A percentile compares a stretch with the other conserved stretches of the same genome.
Conservation (phyloP, 2,113 vertebrate genomes). For the Zosterops japonicus region DNA sequence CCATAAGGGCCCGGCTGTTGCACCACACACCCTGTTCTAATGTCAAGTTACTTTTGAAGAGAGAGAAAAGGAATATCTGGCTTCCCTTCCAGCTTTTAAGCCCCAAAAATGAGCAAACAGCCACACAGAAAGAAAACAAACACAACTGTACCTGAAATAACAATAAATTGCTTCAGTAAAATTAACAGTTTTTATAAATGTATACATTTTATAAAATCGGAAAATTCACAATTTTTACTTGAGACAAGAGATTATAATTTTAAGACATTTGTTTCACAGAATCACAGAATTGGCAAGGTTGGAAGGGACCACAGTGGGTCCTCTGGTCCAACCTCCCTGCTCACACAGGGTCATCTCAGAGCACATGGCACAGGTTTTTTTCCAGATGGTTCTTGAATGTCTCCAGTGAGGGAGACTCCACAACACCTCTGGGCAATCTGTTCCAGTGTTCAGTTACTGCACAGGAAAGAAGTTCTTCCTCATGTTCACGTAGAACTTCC, state of each 20-base stretch:
- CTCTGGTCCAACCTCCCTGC: not conserved
- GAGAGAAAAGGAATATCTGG: not conserved
- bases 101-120: not conserved
- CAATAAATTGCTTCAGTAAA: not conserved
- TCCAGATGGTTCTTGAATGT: accelerated
- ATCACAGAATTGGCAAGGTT: not conserved
- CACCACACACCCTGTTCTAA: not conserved
- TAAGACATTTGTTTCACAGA: not conserved
- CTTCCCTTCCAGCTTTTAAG: not conserved
- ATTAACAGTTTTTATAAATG: not conserved
- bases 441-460: accelerated
- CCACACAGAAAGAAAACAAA: not conserved
- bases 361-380: accelerated
- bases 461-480: not conserved
- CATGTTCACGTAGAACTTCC: not conserved
- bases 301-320: not conserved
- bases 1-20: not conserved
- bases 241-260: not conserved
- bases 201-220: not conserved
- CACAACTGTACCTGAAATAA: not conserved
- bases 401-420: not conserved
- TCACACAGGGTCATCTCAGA: not conserved
- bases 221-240: not conserved
- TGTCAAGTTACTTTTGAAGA: not conserved
- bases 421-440: accelerated